These are phyloP conservation scores for Thinocorus orbignyianus DNA, from an alignment of 2,113 vertebrate species.

Conservation along the genomic window DNA sequence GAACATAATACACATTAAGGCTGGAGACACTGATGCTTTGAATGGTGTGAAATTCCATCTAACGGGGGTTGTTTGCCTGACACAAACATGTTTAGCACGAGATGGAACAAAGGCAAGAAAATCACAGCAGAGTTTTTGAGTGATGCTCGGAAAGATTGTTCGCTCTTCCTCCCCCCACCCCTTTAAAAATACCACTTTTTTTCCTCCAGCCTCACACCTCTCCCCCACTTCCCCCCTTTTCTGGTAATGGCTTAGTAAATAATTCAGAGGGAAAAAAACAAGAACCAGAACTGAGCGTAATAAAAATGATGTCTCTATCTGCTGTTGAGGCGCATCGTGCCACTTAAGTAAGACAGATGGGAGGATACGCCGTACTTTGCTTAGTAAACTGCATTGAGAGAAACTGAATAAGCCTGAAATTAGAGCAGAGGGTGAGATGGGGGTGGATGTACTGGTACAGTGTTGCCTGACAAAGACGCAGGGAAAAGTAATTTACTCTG, in stretches of 20 bases:
- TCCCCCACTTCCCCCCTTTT: background rate
- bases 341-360: conserved; percentile 83
- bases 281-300: conserved; percentile 28
- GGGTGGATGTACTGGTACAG: conserved; percentile 13
- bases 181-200: background rate
- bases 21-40: conserved; percentile 56
- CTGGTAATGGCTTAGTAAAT: conserved; percentile 50
- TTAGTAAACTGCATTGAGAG: conserved; percentile 71
- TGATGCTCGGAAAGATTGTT: background rate
- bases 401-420: conserved; percentile 70
- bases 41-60: conserved; percentile 69
- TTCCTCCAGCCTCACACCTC: background rate
- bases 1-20: conserved; percentile 63
- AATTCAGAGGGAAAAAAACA: conserved; percentile 65
- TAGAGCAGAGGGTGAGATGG: conserved; percentile 53
- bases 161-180: background rate
- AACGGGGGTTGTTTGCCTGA: conserved; percentile 67
- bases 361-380: conserved; percentile 34
- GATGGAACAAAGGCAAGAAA: conserved; percentile 64
- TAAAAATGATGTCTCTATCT: conserved; percentile 79
- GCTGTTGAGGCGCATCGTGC: conserved; percentile 16
- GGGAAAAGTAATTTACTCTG: conserved; percentile 66
- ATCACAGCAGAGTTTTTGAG: conserved; percentile 14
- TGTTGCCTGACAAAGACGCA: conserved; percentile 70
- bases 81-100: conserved; percentile 68